Evolutionary conservation across 1,140 invertebrate species (phyloP).

Genomic region (Lepidotrigona ventralis): DNA sequence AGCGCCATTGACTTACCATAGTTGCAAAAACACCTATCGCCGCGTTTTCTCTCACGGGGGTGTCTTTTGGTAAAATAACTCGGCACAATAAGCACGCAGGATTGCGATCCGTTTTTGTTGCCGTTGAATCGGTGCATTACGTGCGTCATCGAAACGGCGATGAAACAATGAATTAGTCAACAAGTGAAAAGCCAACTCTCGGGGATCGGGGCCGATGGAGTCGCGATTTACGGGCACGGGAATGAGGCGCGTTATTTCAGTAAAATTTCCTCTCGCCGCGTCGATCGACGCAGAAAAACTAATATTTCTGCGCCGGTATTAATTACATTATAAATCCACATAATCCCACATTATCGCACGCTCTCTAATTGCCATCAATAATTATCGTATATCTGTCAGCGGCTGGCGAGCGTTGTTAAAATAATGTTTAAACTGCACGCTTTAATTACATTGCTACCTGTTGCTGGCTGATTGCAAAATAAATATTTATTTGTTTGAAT

Average conservation of each 20-base stretch:
- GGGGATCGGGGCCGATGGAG: slow-evolving; percentile 25
- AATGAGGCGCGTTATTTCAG: slow-evolving; percentile 60
- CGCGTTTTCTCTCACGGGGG: neutral
- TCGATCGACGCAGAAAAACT: slow-evolving; percentile 64
- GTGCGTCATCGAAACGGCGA: slow-evolving; percentile 31
- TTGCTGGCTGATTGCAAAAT: slow-evolving; percentile 67
- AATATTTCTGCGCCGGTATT: slow-evolving; percentile 64
- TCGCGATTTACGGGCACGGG: slow-evolving; percentile 41
- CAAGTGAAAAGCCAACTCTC: slow-evolving; percentile 36
- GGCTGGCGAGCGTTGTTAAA: slow-evolving; percentile 59
- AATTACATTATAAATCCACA: slow-evolving; percentile 68
- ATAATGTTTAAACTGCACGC: slow-evolving; percentile 67
- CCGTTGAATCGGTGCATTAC: slow-evolving; percentile 10
- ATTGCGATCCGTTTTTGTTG: slow-evolving; percentile 1
- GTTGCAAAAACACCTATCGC: neutral
- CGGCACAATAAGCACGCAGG: neutral
- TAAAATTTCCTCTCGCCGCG: slow-evolving; percentile 57
- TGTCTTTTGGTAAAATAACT: neutral
- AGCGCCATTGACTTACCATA: neutral
- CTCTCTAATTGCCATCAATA: slow-evolving; percentile 67
- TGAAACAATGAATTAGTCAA: slow-evolving; percentile 52
- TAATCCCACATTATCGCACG: slow-evolving; percentile 64
- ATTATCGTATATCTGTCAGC: slow-evolving; percentile 66
- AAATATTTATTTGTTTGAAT: slow-evolving; percentile 69
- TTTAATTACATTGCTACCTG: slow-evolving; percentile 68